Evolutionary conservation across 2,113 vertebrate genomes (phyloP).

Genomic region (Gavia stellata): DNA sequence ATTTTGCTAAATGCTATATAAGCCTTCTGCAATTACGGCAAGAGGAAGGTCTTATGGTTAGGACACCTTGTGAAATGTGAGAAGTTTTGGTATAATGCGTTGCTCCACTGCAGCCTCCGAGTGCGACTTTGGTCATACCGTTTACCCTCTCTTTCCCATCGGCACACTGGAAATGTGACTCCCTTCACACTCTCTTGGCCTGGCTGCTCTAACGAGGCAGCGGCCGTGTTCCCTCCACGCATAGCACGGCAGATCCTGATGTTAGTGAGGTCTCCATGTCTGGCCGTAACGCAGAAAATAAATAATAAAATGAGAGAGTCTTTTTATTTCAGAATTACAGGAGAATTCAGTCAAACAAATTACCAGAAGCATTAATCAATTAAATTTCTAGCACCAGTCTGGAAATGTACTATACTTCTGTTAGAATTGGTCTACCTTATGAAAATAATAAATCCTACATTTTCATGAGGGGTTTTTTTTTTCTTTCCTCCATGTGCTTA

Average conservation of each 20-base stretch:
- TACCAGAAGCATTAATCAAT: neutral
- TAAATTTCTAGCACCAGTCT: neutral
- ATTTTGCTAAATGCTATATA: neutral
- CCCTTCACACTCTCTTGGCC: neutral
- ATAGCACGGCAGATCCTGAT: neutral
- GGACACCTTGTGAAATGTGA: neutral
- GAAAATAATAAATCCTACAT: conserved; percentile 58
- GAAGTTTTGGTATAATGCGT: neutral
- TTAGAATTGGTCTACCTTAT: conserved; percentile 20
- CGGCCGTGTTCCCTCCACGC: neutral
- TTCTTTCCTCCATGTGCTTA: neutral
- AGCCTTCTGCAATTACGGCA: neutral
- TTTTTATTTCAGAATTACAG: neutral
- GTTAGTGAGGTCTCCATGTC: neutral
- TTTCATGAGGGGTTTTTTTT: neutral
- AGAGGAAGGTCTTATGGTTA: neutral
- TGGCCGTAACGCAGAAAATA: neutral
- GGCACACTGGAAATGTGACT: neutral
- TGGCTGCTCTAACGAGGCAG: neutral
- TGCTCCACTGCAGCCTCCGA: accelerated
- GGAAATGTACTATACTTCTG: neutral
- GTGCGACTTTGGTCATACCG: neutral
- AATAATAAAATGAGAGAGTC: neutral
- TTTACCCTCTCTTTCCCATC: neutral
- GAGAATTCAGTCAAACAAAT: conserved; percentile 22